These are phyloP conservation scores for Psylliodes chrysocephalus DNA, from an alignment of 2,888 invertebrate genomes.

Conservation along the genomic window DNA sequence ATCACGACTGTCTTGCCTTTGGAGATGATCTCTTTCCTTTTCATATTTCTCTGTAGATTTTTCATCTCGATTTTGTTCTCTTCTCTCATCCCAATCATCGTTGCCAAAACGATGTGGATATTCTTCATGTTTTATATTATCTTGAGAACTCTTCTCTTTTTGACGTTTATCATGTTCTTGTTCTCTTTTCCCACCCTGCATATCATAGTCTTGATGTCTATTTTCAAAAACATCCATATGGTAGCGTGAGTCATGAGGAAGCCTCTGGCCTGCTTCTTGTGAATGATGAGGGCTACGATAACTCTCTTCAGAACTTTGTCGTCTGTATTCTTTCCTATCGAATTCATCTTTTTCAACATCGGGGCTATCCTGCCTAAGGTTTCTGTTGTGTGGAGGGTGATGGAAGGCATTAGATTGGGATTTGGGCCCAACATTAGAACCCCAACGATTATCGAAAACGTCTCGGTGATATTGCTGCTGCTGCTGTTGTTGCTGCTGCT, in stretches of 20 bases:
- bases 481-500: constrained; percentile 49
- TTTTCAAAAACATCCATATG: constrained; percentile 15
- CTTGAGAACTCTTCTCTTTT: constrained; percentile 36
- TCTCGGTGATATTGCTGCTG: constrained; percentile 47
- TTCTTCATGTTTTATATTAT: constrained; percentile 42
- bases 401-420: constrained; percentile 29
- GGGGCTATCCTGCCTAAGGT: constrained; percentile 48
- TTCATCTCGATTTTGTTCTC: constrained; percentile 53
- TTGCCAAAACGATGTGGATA: constrained; percentile 18
- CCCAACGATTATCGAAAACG: constrained; percentile 47
- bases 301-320: constrained; percentile 58
- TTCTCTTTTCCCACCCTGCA: constrained; percentile 51
- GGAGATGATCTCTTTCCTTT: constrained; percentile 64
- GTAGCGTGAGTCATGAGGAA: constrained; percentile 19
- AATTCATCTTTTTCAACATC: constrained; percentile 52
- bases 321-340: constrained; percentile 57
- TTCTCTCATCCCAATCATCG: constrained; percentile 56
- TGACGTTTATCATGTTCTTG: constrained; percentile 45
- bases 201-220: constrained; percentile 61
- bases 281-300: constrained; percentile 54
- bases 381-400: constrained; percentile 36
- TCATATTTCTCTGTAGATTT: constrained; percentile 58
- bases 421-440: constrained; percentile 40
- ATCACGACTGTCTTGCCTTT: constrained; percentile 69
- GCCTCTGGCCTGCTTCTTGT: constrained; percentile 47